phyloP scores from a whole-genome alignment of 2,888 invertebrate genomes.

The Chrysodeixis includens region DNA sequence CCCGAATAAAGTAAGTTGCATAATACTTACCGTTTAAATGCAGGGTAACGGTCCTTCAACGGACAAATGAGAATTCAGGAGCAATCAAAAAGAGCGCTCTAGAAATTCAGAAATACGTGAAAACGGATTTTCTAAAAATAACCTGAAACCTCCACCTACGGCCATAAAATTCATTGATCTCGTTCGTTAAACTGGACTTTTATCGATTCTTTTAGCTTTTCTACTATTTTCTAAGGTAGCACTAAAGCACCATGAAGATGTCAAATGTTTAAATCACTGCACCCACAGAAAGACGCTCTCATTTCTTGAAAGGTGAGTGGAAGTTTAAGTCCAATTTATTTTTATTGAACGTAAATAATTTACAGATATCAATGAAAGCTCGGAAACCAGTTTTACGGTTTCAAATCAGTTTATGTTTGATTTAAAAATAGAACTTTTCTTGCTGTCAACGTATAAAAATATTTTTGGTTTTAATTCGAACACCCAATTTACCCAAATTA shows the following conservation, averaged over 20 bases:
- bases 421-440: background rate
- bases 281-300: background rate
- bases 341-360: conserved; percentile 4
- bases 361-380: conserved; percentile 4
- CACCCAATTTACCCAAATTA: too few species aligned
- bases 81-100: too few species aligned
- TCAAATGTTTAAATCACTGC: background rate
- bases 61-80: too few species aligned
- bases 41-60: too few species aligned
- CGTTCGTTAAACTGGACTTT: background rate
- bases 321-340: background rate
- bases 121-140: background rate
- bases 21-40: too few species aligned
- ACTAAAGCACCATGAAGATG: background rate
- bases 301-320: background rate
- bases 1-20: too few species aligned
- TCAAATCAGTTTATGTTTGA: background rate
- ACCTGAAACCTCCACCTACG: background rate
- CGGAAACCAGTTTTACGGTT: background rate
- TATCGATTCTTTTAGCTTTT: background rate
- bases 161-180: background rate
- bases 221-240: too few species aligned
- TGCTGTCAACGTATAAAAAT: too few species aligned
- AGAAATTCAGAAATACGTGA: background rate
- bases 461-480: too few species aligned